Evolutionary conservation across 2,888 invertebrate species (phyloP).

Genomic region (Amphipyra tragopoginis): DNA sequence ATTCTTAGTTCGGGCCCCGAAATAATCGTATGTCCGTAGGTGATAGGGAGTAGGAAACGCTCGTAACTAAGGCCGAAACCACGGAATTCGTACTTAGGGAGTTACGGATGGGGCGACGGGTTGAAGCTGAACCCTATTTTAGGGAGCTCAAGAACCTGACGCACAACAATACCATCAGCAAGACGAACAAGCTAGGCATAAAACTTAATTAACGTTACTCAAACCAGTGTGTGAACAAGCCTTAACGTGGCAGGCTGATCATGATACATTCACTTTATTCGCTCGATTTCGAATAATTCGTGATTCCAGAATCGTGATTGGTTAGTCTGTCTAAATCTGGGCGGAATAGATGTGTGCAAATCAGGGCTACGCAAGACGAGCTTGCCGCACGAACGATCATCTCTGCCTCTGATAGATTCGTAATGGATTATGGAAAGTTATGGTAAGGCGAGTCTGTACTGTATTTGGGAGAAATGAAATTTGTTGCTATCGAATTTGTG

Average conservation of each 20-base stretch:
- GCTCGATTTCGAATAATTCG: conserved; percentile 43
- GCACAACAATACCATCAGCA: too few relatives aligned
- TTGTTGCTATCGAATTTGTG: conserved; percentile 32
- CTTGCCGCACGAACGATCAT: conserved; percentile 37
- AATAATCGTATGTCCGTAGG: too few relatives aligned
- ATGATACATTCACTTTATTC: conserved; percentile 44
- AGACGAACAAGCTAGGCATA: too few relatives aligned
- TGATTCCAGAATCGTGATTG: conserved; percentile 39
- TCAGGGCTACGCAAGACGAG: conserved; percentile 40
- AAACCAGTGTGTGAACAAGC: conserved; percentile 1
- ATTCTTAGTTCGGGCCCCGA: too few relatives aligned
- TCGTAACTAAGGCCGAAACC: too few relatives aligned
- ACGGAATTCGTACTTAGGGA: too few relatives aligned
- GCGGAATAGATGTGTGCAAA: conserved; percentile 47
- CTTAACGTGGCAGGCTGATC: conserved; percentile 22
- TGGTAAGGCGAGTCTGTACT: conserved; percentile 36
- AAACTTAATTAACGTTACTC: too few relatives aligned
- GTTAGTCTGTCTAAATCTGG: conserved; percentile 34
- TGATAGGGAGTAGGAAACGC: too few relatives aligned
- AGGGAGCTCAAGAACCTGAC: too few relatives aligned
- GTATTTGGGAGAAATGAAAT: conserved; percentile 43
- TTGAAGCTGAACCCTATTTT: too few relatives aligned
- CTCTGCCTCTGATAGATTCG: conserved; percentile 49
- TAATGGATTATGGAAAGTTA: conserved; percentile 59
- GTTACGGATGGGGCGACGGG: too few relatives aligned